These are phyloP conservation scores for Phalacrocorax carbo DNA, from an alignment of 2,113 vertebrate genomes.

Conservation along the genomic window DNA sequence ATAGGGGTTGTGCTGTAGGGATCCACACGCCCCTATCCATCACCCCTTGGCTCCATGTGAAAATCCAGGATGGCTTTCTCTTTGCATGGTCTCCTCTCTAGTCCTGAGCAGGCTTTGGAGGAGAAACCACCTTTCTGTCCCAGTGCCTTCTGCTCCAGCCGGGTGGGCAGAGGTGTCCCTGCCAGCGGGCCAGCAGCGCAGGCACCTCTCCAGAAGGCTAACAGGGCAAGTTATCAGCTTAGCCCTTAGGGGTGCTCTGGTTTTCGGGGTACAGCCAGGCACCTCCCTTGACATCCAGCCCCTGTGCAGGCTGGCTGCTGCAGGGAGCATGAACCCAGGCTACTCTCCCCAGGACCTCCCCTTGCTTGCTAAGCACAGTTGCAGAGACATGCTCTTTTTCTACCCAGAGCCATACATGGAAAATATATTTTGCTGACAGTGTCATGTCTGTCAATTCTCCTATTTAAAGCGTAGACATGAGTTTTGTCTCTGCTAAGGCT, in stretches of 20 bases:
- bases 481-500: slow-evolving; percentile 29
- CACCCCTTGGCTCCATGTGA: rapidly evolving
- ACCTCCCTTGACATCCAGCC: neutral
- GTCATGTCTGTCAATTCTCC: neutral
- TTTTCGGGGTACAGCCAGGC: neutral
- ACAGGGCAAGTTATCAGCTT: neutral
- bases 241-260: neutral
- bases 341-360: neutral
- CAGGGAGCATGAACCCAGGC: rapidly evolving
- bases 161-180: neutral
- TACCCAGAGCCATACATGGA: neutral
- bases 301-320: neutral
- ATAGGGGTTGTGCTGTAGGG: neutral
- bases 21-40: neutral
- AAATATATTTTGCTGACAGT: slow-evolving; percentile 9
- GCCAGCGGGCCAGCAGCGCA: rapidly evolving
- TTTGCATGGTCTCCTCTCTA: neutral
- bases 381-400: neutral
- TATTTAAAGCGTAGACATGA: neutral
- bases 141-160: neutral
- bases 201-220: neutral
- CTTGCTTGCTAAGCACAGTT: neutral
- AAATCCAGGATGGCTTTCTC: neutral
- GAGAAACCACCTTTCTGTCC: neutral
- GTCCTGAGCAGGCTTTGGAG: neutral